phyloP scores from a whole-genome alignment of 2,113 vertebrate genomes.

The Eupsittula cactorum region DNA sequence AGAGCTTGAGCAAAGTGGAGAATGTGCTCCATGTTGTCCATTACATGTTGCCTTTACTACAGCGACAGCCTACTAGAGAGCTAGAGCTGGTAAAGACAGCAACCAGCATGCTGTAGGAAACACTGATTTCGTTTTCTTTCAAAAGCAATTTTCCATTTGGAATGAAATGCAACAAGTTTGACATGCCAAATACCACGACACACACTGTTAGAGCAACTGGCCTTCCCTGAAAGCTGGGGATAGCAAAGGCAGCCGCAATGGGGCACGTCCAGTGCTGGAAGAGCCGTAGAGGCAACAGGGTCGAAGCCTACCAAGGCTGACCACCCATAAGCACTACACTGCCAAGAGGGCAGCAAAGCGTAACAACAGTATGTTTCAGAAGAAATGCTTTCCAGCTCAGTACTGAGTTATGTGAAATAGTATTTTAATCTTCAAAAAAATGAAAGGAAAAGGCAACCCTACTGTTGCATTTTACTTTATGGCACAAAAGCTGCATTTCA shows the following conservation, averaged over 20 bases:
- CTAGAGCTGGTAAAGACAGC: background rate
- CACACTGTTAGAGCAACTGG: background rate
- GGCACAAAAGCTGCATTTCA: background rate
- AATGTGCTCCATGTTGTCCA: fast-evolving
- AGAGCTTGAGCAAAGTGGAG: background rate
- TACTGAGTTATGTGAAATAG: too few relatives aligned
- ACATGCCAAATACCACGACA: background rate
- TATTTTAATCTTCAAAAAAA: background rate
- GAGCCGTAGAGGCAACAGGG: background rate
- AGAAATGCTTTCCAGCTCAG: background rate
- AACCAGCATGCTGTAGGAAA: background rate
- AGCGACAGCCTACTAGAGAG: background rate
- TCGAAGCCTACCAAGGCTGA: background rate
- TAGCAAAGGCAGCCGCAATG: background rate
- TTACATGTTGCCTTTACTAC: background rate
- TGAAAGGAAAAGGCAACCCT: background rate
- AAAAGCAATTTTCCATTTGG: background rate
- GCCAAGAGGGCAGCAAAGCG: background rate
- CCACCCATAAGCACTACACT: too few relatives aligned
- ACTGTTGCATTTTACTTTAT: background rate
- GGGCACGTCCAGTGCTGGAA: background rate
- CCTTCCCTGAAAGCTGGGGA: background rate
- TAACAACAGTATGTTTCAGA: background rate
- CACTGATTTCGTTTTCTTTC: background rate
- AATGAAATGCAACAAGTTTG: background rate